Evolutionary conservation across 1,140 invertebrate species (phyloP), one percentile per base, ranked within the genome.

Genomic region (Helicoverpa zea): DNA sequence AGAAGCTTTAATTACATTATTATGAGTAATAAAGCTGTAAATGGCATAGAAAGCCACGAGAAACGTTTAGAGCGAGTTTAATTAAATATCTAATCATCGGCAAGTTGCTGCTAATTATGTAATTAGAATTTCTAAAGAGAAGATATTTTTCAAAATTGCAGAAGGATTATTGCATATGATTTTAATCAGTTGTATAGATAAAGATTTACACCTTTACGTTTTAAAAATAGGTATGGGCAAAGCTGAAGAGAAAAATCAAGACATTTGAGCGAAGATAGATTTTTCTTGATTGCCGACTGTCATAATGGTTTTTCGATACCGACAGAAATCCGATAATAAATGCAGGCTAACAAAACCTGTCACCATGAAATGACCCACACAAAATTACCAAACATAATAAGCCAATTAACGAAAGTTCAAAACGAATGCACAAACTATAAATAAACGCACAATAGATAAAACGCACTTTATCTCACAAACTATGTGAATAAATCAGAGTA

Each of bases 381-480:
- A 11, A 18, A 59, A 23, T 59, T n/a, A 10, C 56, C 7, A 68
- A 18, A 49, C 4, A 49, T 49, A 49, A 12, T 23, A 68, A 68
- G 18, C 58, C 58, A 11, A 61, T 30, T 68, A 52, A 14, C 49
- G 30, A 52, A 14, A 54, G 13, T 52, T 72, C 23, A 52, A 72
- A 18, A 30, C 10, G 13, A 72, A 52, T 43, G 68, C 68, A 72
- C 49, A 54, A 52, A 51, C 47, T 54, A 29, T 54, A 66, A 49
- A 49, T 52, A 54, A 51, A 54, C 30, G 13, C 13, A 72, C 68
- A 72, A 72, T 72, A 72, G 68, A 72, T 72, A 54, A 72, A 72
- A 52, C 5, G 12, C 47, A 72, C 68, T 52, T 54, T 72, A 72
- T 72, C 68, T 52, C 68, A 13, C 43, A 49, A 30, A 72, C 68